A percentile compares a stretch with the other conserved stretches of the same genome.
Evolutionary conservation across 2,797 vertebrate genomes (phyloP).

Genomic region (Hylomyscus alleni): DNA sequence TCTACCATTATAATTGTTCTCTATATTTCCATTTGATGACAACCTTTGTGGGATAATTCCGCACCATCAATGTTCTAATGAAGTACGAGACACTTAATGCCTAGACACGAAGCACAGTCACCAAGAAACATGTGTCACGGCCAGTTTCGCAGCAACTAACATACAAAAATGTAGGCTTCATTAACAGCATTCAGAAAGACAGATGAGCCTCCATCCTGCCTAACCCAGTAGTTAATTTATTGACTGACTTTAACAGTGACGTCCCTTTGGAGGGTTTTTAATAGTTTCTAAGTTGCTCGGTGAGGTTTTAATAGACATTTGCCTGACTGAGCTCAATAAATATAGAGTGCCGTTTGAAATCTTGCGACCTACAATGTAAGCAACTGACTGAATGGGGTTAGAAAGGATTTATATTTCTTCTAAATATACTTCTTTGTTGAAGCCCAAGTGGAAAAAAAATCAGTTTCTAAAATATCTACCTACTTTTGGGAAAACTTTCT

Average conservation of each 20-base stretch:
- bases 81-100: constrained; percentile 77
- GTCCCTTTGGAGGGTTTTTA: constrained; percentile 78
- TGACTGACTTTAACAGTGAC: constrained; percentile 77
- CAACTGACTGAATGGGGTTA: constrained; percentile 78
- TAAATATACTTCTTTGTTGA: constrained; percentile 75
- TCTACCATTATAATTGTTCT: constrained; percentile 79
- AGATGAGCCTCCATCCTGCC: constrained; percentile 77
- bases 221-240: constrained; percentile 85
- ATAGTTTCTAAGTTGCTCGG: constrained; percentile 83
- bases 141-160: constrained; percentile 76
- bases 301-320: constrained; percentile 79
- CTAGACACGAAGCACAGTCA: constrained; percentile 57
- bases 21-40: constrained; percentile 84
- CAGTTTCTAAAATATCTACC: constrained; percentile 72
- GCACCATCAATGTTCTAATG: constrained; percentile 81
- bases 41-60: constrained; percentile 83
- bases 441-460: neutral
- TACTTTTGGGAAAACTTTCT: constrained; percentile 67
- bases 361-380: constrained; percentile 77
- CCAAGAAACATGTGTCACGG: constrained; percentile 79
- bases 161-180: constrained; percentile 81
- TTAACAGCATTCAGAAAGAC: constrained; percentile 84
- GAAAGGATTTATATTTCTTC: constrained; percentile 78
- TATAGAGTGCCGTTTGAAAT: constrained; percentile 78
- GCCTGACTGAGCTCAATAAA: constrained; percentile 83